Evolutionary conservation across 1,140 invertebrate genomes (phyloP).

Genomic region (Cyphomyrmex costatus): DNA sequence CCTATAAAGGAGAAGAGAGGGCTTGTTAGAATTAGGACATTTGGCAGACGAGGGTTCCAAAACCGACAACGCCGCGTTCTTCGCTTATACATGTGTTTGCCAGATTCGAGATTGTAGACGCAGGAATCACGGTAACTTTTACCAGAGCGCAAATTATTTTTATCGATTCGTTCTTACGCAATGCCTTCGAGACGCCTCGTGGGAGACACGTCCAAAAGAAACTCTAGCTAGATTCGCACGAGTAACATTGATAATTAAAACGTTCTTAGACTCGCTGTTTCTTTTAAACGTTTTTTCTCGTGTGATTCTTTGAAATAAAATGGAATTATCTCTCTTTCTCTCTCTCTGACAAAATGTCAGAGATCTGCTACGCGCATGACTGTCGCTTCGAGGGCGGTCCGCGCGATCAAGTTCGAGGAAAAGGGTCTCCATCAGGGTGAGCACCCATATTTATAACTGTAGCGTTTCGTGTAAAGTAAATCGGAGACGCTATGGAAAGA

Average conservation of each 20-base stretch:
- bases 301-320: neutral
- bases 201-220: constrained; percentile 63
- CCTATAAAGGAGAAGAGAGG: neutral
- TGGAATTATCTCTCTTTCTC: constrained; percentile 1
- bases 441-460: constrained; percentile 77
- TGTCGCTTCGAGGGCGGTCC: constrained; percentile 72
- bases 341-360: constrained; percentile 14
- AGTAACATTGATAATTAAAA: neutral
- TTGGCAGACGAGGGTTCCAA: constrained; percentile 28
- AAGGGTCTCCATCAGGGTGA: constrained; percentile 72
- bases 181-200: constrained; percentile 40
- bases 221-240: neutral
- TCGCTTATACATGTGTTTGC: constrained; percentile 70
- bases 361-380: constrained; percentile 2
- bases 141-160: constrained; percentile 72
- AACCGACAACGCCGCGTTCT: no score
- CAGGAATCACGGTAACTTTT: constrained; percentile 27
- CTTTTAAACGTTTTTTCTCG: neutral
- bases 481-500: constrained; percentile 75
- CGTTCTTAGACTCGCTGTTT: no score
- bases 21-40: neutral
- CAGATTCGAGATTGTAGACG: constrained; percentile 66
- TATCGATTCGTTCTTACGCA: constrained; percentile 71
- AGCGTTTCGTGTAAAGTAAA: constrained; percentile 78
- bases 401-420: constrained; percentile 76